These are phyloP conservation scores for Unio delphinus DNA, from an alignment of 2,888 invertebrate genomes.

Conservation along the genomic window DNA sequence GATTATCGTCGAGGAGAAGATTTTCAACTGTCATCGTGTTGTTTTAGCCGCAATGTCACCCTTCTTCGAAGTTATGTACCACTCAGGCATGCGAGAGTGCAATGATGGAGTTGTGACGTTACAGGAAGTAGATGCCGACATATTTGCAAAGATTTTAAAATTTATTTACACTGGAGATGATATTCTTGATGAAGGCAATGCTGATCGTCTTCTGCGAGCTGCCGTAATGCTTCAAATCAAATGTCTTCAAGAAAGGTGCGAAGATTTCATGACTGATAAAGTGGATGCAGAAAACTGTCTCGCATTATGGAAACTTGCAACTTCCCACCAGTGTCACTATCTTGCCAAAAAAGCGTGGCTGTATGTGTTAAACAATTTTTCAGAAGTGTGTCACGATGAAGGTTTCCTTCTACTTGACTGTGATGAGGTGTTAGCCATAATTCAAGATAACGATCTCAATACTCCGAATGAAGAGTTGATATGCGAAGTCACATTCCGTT, in stretches of 20 bases:
- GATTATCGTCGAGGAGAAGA: constrained; percentile 44
- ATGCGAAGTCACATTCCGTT: constrained; percentile 81
- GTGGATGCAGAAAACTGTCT: constrained; percentile 86
- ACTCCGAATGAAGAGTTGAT: constrained; percentile 88
- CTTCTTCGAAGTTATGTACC: constrained; percentile 59
- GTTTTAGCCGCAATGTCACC: constrained; percentile 60
- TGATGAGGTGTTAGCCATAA: constrained; percentile 83
- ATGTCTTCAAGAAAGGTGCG: constrained; percentile 85
- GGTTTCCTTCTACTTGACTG: constrained; percentile 76
- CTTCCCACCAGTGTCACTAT: constrained; percentile 80
- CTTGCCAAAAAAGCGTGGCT: constrained; percentile 81
- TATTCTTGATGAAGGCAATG: constrained; percentile 83
- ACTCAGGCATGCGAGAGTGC: constrained; percentile 51
- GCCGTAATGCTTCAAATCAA: constrained; percentile 89
- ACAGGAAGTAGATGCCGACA: constrained; percentile 77
- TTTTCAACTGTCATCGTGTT: constrained; percentile 55
- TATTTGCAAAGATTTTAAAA: constrained; percentile 84
- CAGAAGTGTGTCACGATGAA: constrained; percentile 43
- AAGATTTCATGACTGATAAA: constrained; percentile 80
- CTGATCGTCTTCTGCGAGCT: constrained; percentile 80
- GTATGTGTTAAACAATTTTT: constrained; percentile 76
- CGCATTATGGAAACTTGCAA: constrained; percentile 86
- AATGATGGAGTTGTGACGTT: constrained; percentile 45
- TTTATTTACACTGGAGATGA: constrained; percentile 88
- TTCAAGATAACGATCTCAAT: constrained; percentile 86